Conservation (phyloP, 2,888 invertebrate species). For the Argyra leucocephala region DNA sequence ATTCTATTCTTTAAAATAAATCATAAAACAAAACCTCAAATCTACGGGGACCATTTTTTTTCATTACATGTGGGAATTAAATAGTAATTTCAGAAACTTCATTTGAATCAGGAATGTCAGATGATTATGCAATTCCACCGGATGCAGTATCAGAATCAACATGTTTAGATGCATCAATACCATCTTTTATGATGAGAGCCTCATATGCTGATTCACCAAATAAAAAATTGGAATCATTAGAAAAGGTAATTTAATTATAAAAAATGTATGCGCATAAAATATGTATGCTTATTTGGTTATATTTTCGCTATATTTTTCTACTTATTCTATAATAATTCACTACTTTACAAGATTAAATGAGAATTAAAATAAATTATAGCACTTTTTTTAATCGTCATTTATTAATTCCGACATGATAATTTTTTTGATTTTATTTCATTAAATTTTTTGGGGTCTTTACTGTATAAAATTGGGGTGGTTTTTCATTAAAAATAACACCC, state of each 20-base stretch:
- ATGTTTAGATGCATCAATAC: constrained; percentile 66
- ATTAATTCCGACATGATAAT: no score
- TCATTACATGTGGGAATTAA: constrained; percentile 27
- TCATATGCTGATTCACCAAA: constrained; percentile 51
- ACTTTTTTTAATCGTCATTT: no score
- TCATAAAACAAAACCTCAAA: constrained; percentile 17
- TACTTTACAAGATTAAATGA: no score
- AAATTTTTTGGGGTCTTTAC: no score
- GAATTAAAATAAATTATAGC: no score
- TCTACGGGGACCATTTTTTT: neutral
- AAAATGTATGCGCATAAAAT: no score
- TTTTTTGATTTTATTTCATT: no score
- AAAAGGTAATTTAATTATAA: constrained; percentile 55
- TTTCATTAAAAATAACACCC: no score
- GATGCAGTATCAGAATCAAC: constrained; percentile 80
- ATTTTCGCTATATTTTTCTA: no score
- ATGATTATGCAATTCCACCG: constrained; percentile 93
- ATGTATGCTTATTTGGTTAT: no score
- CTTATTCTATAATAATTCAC: no score
- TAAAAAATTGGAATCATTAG: constrained; percentile 65
- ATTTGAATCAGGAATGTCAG: constrained; percentile 87
- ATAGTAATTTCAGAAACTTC: constrained; percentile 68
- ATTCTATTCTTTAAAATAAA: neutral
- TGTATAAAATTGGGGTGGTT: no score
- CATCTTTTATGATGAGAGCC: constrained; percentile 53